Percentiles rank a stretch among this genome's conserved stretches.
Conservation (phyloP, 2,113 vertebrate genomes). For the Dasypus novemcinctus region DNA sequence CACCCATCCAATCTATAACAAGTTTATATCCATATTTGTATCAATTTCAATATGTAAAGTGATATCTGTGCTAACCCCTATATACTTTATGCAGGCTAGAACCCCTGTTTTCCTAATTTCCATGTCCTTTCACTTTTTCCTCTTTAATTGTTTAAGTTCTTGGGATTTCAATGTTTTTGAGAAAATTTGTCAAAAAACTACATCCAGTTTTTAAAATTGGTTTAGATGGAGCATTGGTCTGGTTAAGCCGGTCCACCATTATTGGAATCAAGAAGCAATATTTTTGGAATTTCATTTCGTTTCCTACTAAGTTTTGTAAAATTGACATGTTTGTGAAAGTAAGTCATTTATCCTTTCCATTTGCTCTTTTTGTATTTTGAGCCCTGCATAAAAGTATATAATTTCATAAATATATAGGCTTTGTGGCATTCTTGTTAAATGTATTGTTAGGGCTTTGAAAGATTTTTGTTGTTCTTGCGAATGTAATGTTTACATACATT, state of each 20-base stretch:
- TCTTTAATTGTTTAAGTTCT: background rate
- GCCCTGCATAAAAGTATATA: background rate
- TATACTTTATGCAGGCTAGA: background rate
- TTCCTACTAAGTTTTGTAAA: background rate
- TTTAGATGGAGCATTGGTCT: background rate
- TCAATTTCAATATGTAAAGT: background rate
- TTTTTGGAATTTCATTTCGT: background rate
- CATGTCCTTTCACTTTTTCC: background rate
- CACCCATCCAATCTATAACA: too few relatives aligned
- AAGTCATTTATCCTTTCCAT: background rate
- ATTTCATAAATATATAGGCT: background rate
- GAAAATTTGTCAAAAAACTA: background rate
- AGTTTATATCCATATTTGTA: background rate
- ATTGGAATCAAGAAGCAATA: background rate
- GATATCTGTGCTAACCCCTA: rapidly evolving
- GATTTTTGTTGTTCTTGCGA: background rate
- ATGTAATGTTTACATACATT: background rate
- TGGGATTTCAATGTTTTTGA: background rate
- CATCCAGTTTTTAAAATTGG: background rate
- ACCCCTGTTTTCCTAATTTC: background rate
- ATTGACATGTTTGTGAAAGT: background rate
- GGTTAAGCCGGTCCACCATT: background rate
- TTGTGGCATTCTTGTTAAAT: background rate
- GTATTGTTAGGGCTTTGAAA: background rate
- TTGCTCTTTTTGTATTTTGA: background rate